Conservation (phyloP, 2,888 invertebrate species). For the Acrocyrtus sp. region DNA sequence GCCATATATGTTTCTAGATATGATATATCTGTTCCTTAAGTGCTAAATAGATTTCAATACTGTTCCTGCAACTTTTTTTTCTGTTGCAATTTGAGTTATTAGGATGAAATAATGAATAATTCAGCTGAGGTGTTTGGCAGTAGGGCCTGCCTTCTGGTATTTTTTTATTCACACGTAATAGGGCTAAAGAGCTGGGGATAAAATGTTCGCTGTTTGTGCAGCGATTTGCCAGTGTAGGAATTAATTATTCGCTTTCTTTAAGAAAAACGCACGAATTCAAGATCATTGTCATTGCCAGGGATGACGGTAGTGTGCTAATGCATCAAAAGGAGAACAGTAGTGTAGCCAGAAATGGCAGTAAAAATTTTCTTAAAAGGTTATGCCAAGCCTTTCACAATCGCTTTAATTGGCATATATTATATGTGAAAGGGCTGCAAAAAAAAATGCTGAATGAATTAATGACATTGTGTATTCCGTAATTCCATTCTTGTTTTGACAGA, state of each 20-base stretch:
- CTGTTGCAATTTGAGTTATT: too few species aligned
- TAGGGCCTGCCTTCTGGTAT: too few species aligned
- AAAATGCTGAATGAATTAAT: neutral
- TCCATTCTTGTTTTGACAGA: slow-evolving; percentile 21
- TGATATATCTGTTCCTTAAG: too few species aligned
- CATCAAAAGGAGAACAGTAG: neutral
- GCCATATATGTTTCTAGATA: too few species aligned
- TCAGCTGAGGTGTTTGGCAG: too few species aligned
- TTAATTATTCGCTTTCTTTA: slow-evolving; percentile 17
- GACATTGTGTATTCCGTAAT: neutral
- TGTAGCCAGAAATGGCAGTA: slow-evolving; percentile 23
- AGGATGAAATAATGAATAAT: too few species aligned
- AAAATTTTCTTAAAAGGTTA: slow-evolving; percentile 14
- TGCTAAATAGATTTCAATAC: slow-evolving; percentile 6
- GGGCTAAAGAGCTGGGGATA: neutral
- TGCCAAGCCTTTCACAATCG: slow-evolving; percentile 28
- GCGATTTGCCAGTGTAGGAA: neutral
- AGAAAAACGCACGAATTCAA: slow-evolving; percentile 23
- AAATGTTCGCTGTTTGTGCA: neutral
- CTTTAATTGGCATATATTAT: slow-evolving; percentile 34
- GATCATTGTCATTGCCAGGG: slow-evolving; percentile 25
- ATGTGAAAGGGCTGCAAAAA: neutral
- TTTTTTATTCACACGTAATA: too few species aligned
- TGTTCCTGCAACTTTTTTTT: neutral
- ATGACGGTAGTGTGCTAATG: neutral